Base-by-base conservation (phyloP, 2,888 invertebrate species). In the Dexiosoma caninum region DNA sequence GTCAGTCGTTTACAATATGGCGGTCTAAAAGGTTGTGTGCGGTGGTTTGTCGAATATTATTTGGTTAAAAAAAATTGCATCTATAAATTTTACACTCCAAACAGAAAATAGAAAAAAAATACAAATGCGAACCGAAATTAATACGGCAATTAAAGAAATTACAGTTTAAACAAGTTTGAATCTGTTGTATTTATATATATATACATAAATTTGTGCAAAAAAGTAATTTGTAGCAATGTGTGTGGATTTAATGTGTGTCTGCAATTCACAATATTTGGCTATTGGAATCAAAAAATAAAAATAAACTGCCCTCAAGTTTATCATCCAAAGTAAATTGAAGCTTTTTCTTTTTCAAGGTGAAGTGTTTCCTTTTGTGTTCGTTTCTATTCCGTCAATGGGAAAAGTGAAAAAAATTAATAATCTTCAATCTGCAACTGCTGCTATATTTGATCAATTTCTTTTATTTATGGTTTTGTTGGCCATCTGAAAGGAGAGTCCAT, bases 1-100 rank as follows among this genome's bases (percentile, higher is more conserved):
- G n/a, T 75, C 78, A 83, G 83, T 83, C 82, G 71, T 60, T 82
- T 81, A 53, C 78, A 83, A 83, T 77, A 83, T 83, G 83, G 83
- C 82, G 83, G 72, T 78, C 59, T 42, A 3, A 37, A 14, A 21
- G 42, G 80, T 64, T 46, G 69, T 79, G 40, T 10, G 7, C 1
- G 9, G 14, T 32, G 8, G 0, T 66, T 27, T 27, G 14, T 12
- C 4, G 4, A 37, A 57, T 12, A 69, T 10, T 23, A 23, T 23
- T 32, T 35, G 5, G 7, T 23, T 9, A 12, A 19, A 32, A 55
- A 44, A 40, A 16, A 19, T n/a, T n/a, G n/a, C n/a, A n/a, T 62
- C 1, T 44, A 44, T 10, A 64, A 57, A 23, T 64, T 64, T 49
- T 51, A 40, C 51, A 62, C 23, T 64, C 5, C 60, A 32, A 77